Evolutionary conservation across 2,113 vertebrate species (phyloP).

Genomic region (Falcunculus frontatus): DNA sequence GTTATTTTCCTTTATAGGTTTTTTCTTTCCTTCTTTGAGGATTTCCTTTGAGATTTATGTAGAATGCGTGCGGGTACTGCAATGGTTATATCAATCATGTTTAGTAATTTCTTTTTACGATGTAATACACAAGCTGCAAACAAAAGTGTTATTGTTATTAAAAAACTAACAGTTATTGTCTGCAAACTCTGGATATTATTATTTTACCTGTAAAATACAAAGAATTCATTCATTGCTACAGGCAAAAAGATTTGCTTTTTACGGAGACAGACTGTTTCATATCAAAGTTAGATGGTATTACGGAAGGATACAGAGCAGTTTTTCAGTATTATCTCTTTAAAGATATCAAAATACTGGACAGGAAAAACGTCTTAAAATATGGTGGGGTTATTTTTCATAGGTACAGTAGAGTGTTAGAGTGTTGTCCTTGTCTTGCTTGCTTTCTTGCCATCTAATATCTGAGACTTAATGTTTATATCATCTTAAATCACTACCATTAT

Average conservation of each 20-base stretch:
- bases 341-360: background rate
- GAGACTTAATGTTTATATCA: conserved; percentile 31
- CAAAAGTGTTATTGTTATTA: background rate
- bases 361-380: background rate
- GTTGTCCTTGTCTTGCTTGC: background rate
- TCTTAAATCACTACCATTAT: conserved; percentile 61
- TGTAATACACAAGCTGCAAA: background rate
- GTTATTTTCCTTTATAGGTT: conserved; percentile 47
- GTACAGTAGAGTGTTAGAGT: background rate
- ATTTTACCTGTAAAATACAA: background rate
- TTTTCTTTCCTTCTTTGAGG: conserved; percentile 13
- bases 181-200: background rate
- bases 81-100: conserved; percentile 38
- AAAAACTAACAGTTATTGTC: background rate
- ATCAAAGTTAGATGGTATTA: background rate
- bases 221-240: background rate
- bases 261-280: background rate
- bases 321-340: conserved; percentile 19
- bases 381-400: background rate
- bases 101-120: conserved; percentile 3
- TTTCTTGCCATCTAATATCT: background rate
- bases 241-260: background rate
- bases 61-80: background rate
- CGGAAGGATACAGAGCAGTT: background rate
- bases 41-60: conserved; percentile 50